Conservation (phyloP, 2,797 vertebrate species). For the Bradypodion pumilum region DNA sequence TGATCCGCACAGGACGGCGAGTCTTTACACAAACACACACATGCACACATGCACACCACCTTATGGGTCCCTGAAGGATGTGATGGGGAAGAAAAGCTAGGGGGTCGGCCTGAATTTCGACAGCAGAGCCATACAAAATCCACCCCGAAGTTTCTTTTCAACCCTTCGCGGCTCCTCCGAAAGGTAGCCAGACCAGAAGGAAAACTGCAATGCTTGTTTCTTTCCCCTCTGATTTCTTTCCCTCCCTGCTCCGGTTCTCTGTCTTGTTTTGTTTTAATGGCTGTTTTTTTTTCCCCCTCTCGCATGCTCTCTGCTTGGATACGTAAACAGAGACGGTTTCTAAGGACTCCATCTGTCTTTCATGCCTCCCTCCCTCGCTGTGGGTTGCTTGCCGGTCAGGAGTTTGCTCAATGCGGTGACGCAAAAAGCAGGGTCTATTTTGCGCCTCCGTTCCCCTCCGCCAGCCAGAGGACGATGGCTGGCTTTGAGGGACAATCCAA, state of each 20-base stretch:
- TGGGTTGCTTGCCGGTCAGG: background rate
- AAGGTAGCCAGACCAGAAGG: background rate
- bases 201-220: background rate
- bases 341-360: conserved; percentile 54
- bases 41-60: too few species aligned
- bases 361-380: conserved; percentile 44
- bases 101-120: too few species aligned
- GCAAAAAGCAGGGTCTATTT: background rate
- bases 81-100: too few species aligned
- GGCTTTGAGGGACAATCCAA: too few species aligned
- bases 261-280: background rate
- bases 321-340: conserved; percentile 73
- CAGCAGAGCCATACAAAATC: too few species aligned
- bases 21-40: too few species aligned
- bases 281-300: conserved; percentile 60
- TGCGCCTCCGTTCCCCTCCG: background rate
- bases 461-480: background rate
- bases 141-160: too few species aligned
- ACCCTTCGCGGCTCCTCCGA: too few species aligned
- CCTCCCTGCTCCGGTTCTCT: background rate
- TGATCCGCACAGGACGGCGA: too few species aligned
- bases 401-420: background rate
- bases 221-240: background rate
- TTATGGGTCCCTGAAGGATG: too few species aligned
- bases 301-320: conserved; percentile 74